phyloP scores from a whole-genome alignment of 1,140 invertebrate genomes.

The Anthonomus grandis region DNA sequence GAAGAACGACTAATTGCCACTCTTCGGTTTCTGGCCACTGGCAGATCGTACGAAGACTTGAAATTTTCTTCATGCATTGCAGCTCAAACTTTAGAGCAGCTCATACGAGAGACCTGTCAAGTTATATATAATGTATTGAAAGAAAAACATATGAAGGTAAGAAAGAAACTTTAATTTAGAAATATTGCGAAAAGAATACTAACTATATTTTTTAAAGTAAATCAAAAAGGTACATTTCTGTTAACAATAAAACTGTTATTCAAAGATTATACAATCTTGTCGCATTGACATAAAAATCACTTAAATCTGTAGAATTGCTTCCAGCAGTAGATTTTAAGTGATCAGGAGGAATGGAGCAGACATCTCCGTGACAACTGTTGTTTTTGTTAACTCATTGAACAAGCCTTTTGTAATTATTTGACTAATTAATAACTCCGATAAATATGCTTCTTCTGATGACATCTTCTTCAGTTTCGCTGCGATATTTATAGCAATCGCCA shows the following conservation, averaged over 20 bases:
- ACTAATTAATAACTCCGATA: too few relatives aligned
- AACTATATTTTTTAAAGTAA: neutral
- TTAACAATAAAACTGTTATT: neutral
- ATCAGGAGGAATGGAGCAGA: neutral
- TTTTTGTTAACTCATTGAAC: neutral
- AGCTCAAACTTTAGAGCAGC: too few relatives aligned
- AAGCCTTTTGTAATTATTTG: too few relatives aligned
- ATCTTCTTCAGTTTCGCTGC: neutral
- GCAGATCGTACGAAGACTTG: neutral
- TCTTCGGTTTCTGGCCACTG: neutral
- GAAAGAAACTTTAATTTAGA: too few relatives aligned
- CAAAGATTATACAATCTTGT: neutral
- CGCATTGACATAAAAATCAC: too few relatives aligned
- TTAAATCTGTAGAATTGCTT: too few relatives aligned
- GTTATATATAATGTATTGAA: too few relatives aligned
- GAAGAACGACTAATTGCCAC: neutral
- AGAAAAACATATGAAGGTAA: too few relatives aligned
- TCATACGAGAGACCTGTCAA: too few relatives aligned
- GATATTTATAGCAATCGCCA: neutral
- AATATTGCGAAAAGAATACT: too few relatives aligned
- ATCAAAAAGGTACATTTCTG: neutral
- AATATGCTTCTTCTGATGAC: too few relatives aligned
- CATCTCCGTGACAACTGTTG: neutral
- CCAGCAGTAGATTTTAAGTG: neutral
- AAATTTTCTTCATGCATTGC: too few relatives aligned